These are phyloP conservation scores for Spheniscus mendiculus DNA, from an alignment of 2,113 vertebrate species.

Conservation along the genomic window DNA sequence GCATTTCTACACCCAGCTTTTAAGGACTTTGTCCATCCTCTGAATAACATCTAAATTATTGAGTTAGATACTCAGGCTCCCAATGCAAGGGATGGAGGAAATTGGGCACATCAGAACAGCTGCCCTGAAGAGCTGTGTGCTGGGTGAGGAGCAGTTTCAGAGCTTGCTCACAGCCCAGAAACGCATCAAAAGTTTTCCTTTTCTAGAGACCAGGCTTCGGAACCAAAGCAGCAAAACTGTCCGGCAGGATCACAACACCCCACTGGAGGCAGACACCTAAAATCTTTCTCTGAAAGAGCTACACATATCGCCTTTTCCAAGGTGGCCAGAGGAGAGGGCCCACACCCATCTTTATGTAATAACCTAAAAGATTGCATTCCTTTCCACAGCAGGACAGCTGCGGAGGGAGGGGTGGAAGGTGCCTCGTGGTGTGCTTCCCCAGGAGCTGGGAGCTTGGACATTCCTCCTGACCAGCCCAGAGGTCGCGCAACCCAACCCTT, in stretches of 20 bases:
- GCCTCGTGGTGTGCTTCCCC: background rate
- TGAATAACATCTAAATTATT: background rate
- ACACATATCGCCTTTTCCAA: fast-evolving
- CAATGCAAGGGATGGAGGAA: fast-evolving
- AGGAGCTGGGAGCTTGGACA: background rate
- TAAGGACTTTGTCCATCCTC: background rate
- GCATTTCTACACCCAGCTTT: background rate
- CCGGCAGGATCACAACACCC: background rate
- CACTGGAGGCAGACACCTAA: background rate
- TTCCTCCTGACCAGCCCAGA: background rate
- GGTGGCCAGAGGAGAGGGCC: background rate
- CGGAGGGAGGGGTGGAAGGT: background rate
- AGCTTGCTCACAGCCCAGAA: background rate
- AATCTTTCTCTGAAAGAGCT: background rate
- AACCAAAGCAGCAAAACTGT: background rate
- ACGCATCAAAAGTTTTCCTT: background rate
- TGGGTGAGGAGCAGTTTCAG: background rate
- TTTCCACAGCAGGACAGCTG: conserved; percentile 6
- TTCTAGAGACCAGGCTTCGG: background rate
- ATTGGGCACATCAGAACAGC: background rate
- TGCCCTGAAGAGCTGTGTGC: background rate
- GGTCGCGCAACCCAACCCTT: background rate
- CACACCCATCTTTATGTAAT: conserved; percentile 46
- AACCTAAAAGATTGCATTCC: conserved; percentile 37
- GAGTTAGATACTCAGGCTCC: background rate